phyloP scores from a whole-genome alignment of 2,113 vertebrate species.

The Myocastor coypus region DNA sequence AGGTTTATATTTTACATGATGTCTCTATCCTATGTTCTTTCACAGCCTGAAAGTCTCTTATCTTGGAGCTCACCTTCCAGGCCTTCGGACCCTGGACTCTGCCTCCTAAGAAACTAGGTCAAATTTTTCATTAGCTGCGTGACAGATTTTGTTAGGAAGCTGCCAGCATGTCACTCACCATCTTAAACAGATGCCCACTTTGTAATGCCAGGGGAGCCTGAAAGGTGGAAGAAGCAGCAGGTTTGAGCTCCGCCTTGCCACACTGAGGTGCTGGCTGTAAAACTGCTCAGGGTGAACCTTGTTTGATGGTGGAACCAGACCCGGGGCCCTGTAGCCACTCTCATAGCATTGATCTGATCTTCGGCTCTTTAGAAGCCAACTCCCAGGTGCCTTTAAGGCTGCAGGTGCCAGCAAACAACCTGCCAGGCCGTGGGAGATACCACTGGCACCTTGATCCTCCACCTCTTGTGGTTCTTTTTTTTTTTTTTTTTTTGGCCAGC shows the following conservation, averaged over 20 bases:
- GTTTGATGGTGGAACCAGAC: neutral
- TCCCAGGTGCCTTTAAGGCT: neutral
- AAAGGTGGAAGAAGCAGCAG: neutral
- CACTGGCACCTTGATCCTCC: neutral
- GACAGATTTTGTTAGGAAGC: conserved; percentile 48
- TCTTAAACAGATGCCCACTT: conserved; percentile 60
- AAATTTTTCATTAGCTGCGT: neutral
- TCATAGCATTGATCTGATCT: neutral
- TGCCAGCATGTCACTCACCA: neutral
- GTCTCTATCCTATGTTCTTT: neutral
- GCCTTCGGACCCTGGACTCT: neutral
- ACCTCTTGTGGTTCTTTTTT: neutral
- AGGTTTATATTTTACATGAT: neutral
- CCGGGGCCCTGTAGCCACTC: neutral
- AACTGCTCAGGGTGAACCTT: neutral
- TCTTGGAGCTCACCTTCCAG: neutral
- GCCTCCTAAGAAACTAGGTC: neutral
- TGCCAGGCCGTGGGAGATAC: neutral
- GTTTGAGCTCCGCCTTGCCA: neutral
- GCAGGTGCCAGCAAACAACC: neutral
- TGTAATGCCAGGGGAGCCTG: neutral
- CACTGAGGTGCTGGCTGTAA: neutral
- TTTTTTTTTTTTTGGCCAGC: no score
- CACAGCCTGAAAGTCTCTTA: neutral
- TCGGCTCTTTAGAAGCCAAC: neutral